A percentile compares a stretch with the other conserved stretches of the same genome.
Conservation (phyloP, 1,140 invertebrate genomes). For the Drosophila orena region DNA sequence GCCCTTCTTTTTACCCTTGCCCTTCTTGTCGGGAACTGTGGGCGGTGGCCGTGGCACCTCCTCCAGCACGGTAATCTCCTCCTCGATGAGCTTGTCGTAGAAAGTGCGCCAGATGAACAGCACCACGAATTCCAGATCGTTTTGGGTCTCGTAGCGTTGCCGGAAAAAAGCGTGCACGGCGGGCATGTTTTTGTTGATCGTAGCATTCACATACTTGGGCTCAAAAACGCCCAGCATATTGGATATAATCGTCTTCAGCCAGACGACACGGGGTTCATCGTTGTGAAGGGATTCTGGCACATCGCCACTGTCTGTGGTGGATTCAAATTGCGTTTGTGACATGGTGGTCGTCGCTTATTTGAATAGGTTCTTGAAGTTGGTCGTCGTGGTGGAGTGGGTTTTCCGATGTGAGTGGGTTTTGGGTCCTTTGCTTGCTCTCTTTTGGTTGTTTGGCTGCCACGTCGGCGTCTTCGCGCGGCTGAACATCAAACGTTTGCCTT, state of each 20-base stretch:
- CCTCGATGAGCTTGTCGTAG: conserved; percentile 85
- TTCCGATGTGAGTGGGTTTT: conserved; percentile 5
- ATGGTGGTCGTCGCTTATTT: conserved; percentile 29
- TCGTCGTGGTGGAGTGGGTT: conserved; percentile 2
- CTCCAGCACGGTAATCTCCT: conserved; percentile 87
- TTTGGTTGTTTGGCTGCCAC: conserved; percentile 34
- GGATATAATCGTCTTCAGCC: conserved; percentile 74
- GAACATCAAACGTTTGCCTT: conserved; percentile 57
- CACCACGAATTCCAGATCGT: conserved; percentile 85
- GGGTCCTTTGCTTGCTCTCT: conserved; percentile 26
- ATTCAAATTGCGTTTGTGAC: conserved; percentile 17
- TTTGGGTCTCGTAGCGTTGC: conserved; percentile 78
- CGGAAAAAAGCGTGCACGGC: conserved; percentile 80
- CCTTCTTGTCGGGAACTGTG: conserved; percentile 62
- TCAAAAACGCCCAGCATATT: conserved; percentile 79
- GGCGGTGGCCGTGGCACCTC: conserved; percentile 80
- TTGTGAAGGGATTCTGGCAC: conserved; percentile 13
- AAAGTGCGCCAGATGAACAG: conserved; percentile 87
- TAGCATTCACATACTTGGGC: conserved; percentile 63
- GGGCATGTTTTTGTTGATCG: conserved; percentile 55
- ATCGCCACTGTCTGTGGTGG: not conserved
- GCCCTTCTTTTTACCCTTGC: conserved; percentile 76
- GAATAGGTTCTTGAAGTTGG: conserved; percentile 35
- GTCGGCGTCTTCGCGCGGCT: conserved; percentile 37
- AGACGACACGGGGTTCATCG: conserved; percentile 67